These are phyloP conservation scores for Brachypterus glaber DNA, from an alignment of 2,888 invertebrate genomes.

Conservation along the genomic window DNA sequence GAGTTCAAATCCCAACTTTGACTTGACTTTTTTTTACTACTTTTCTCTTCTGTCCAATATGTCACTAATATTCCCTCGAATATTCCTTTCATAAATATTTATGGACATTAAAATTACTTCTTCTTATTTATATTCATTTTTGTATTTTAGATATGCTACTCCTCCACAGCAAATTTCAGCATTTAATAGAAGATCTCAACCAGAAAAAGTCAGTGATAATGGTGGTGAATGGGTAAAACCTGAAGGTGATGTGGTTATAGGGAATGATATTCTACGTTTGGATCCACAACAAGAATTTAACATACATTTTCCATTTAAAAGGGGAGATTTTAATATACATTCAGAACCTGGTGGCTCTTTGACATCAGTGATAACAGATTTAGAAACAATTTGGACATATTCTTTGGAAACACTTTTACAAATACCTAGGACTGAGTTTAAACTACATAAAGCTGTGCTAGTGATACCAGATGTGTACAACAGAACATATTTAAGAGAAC, in stretches of 20 bases:
- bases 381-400: conserved; percentile 82
- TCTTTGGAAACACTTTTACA: conserved; percentile 67
- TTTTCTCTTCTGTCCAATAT: too few relatives aligned
- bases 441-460: conserved; percentile 77
- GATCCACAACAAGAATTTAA: conserved; percentile 66
- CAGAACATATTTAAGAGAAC: conserved; percentile 72
- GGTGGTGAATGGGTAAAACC: conserved; percentile 55
- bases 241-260: conserved; percentile 58
- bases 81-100: too few relatives aligned
- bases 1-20: too few relatives aligned
- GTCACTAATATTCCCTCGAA: too few relatives aligned
- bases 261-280: conserved; percentile 64
- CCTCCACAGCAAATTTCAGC: conserved; percentile 85
- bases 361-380: conserved; percentile 70
- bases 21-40: too few relatives aligned
- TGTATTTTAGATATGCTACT: conserved; percentile 60
- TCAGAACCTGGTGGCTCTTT: conserved; percentile 76
- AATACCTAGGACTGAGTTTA: conserved; percentile 58
- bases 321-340: conserved; percentile 84
- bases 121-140: too few relatives aligned
- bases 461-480: conserved; percentile 86
- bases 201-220: conserved; percentile 53
- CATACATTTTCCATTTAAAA: conserved; percentile 79
- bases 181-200: conserved; percentile 70
- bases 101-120: not conserved